Evolutionary conservation across 2,888 invertebrate species (phyloP).

Genomic region (Nezara viridula): DNA sequence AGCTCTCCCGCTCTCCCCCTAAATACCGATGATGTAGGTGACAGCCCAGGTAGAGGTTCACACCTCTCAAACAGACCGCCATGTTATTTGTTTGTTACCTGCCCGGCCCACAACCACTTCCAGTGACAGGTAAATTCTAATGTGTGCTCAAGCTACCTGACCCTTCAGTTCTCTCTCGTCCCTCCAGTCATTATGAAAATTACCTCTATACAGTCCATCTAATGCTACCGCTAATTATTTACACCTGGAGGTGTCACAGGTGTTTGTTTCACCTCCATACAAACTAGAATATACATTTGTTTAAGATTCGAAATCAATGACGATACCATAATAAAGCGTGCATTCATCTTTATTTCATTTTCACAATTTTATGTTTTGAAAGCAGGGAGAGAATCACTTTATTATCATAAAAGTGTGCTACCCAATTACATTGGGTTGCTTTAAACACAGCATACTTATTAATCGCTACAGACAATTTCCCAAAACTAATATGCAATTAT

Average conservation of each 20-base stretch:
- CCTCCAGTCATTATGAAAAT: conserved; percentile 34
- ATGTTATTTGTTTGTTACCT: conserved; percentile 49
- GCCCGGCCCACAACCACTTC: conserved; percentile 34
- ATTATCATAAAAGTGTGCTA: too few relatives aligned
- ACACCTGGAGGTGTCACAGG: conserved; percentile 35
- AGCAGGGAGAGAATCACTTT: too few relatives aligned
- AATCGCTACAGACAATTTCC: too few relatives aligned
- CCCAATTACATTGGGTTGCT: too few relatives aligned
- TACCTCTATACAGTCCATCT: conserved; percentile 32
- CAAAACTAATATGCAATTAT: too few relatives aligned
- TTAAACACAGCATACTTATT: too few relatives aligned
- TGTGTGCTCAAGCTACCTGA: conserved; percentile 46
- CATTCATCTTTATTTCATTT: too few relatives aligned
- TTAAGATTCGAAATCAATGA: neutral
- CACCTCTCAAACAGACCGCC: conserved; percentile 49
- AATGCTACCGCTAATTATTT: conserved; percentile 32
- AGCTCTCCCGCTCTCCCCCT: neutral
- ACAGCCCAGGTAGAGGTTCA: conserved; percentile 45
- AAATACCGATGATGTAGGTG: conserved; percentile 42
- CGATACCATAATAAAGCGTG: too few relatives aligned
- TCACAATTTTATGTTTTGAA: neutral
- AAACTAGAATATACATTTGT: neutral
- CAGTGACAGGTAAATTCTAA: conserved; percentile 51
- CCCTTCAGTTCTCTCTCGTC: neutral
- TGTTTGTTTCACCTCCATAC: neutral